phyloP scores from a whole-genome alignment of 23 tunicate genomes.

The Trididemnum nubilum region DNA sequence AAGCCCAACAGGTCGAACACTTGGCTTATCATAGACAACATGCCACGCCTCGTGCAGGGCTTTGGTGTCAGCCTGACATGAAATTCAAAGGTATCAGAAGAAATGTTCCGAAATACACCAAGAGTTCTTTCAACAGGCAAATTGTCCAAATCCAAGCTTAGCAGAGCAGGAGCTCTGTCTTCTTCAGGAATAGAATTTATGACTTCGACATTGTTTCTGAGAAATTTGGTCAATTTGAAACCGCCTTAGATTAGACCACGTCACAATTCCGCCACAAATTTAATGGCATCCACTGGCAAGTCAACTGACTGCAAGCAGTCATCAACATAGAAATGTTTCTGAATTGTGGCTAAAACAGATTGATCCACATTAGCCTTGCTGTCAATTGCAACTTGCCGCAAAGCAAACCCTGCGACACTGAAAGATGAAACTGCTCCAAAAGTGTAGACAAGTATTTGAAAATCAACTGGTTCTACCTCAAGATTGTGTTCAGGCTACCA shows the following conservation, averaged over 20 bases:
- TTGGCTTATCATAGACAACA: conserved; percentile 43
- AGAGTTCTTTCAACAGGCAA: conserved; percentile 30
- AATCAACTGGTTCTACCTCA: neutral
- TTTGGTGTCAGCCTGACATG: conserved; percentile 10
- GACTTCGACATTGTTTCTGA: neutral
- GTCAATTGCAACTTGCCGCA: neutral
- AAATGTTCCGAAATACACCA: conserved; percentile 24
- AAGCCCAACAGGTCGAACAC: conserved; percentile 38
- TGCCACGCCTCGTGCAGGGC: conserved; percentile 43
- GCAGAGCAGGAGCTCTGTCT: neutral
- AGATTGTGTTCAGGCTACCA: conserved; percentile 17
- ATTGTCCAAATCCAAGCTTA: conserved; percentile 11
- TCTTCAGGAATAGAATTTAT: neutral
- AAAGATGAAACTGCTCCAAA: conserved; percentile 14
- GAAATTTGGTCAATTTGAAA: conserved; percentile 41
- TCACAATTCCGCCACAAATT: conserved; percentile 8
- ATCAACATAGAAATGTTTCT: conserved; percentile 17
- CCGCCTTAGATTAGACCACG: conserved; percentile 18
- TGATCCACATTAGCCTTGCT: neutral
- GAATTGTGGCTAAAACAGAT: neutral
- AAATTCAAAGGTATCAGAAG: conserved; percentile 10
- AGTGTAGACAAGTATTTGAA: neutral
- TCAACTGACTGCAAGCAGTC: neutral
- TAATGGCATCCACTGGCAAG: neutral
- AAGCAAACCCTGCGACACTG: conserved; percentile 6